These are phyloP conservation scores for Pelodytes ibericus DNA, from an alignment of 2,797 vertebrate genomes.

Conservation along the genomic window DNA sequence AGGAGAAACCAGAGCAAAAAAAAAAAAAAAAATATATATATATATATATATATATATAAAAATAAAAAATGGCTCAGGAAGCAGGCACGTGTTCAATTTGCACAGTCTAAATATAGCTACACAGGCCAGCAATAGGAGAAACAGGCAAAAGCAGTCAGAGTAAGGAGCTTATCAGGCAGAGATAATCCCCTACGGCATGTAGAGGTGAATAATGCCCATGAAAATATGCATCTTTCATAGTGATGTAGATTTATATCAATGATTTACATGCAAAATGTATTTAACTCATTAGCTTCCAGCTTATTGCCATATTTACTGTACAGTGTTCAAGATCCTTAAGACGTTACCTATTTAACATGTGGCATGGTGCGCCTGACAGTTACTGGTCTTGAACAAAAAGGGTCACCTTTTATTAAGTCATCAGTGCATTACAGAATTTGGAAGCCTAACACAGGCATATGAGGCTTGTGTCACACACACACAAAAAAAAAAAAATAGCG, in stretches of 20 bases:
- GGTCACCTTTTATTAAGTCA: too few relatives aligned
- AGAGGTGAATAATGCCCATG: constrained; percentile 57
- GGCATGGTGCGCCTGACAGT: too few relatives aligned
- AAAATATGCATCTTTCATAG: constrained; percentile 12
- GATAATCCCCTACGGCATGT: constrained; percentile 55
- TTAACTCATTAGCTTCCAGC: not conserved
- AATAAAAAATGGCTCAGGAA: constrained; percentile 3
- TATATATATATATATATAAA: not conserved
- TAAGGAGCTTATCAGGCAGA: constrained; percentile 65
- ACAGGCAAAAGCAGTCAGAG: constrained; percentile 52
- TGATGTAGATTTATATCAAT: constrained; percentile 13
- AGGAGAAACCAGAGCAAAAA: not conserved
- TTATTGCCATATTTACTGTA: not conserved
- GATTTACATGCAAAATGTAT: not conserved
- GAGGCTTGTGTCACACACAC: too few relatives aligned
- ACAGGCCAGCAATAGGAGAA: constrained; percentile 51
- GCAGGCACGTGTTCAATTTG: constrained; percentile 32
- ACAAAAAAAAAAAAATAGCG: too few relatives aligned
- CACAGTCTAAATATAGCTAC: constrained; percentile 62
- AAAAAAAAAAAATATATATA: constrained; percentile 17
- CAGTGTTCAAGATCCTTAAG: too few relatives aligned
- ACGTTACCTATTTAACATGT: too few relatives aligned
- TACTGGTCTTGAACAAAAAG: too few relatives aligned
- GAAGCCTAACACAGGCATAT: too few relatives aligned
- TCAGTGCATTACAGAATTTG: too few relatives aligned